Evolutionary conservation across 2,888 invertebrate genomes (phyloP).

Genomic region (Ormia ochracea): DNA sequence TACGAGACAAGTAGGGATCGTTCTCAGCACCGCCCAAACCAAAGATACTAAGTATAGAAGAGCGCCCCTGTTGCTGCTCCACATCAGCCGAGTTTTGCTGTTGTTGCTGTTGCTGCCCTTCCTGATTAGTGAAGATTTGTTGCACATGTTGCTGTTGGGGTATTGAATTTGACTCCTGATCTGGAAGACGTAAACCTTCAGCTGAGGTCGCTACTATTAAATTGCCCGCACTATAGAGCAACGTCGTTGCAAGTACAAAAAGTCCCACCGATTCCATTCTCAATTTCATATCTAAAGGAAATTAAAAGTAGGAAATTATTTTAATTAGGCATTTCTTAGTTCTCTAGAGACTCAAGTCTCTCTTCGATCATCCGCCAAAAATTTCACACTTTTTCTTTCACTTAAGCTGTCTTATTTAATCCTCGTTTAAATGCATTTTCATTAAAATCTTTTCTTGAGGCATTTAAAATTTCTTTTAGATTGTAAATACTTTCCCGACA

Average conservation of each 20-base stretch:
- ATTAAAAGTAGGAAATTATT: conserved; percentile 22
- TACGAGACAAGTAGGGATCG: conserved; percentile 86
- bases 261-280: conserved; percentile 66
- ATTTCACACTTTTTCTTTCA: background rate
- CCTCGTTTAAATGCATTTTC: background rate
- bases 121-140: conserved; percentile 49
- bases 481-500: conserved; percentile 52
- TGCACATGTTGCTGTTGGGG: conserved; percentile 64
- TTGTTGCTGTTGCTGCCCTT: conserved; percentile 64
- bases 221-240: conserved; percentile 76
- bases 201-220: conserved; percentile 75
- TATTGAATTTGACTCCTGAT: conserved; percentile 69
- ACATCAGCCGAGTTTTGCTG: conserved; percentile 62
- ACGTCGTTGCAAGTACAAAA: conserved; percentile 73
- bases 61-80: conserved; percentile 78
- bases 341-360: background rate
- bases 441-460: background rate
- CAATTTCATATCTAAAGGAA: conserved; percentile 69
- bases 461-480: background rate
- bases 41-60: conserved; percentile 87
- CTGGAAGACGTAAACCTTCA: conserved; percentile 80
- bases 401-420: background rate
- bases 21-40: conserved; percentile 87
- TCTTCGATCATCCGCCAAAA: background rate
- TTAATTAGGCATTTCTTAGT: background rate